Percentiles rank a stretch among this genome's conserved stretches.
These are phyloP conservation scores for Aphodius granarius DNA, from an alignment of 2,888 invertebrate species.

Conservation along the genomic window DNA sequence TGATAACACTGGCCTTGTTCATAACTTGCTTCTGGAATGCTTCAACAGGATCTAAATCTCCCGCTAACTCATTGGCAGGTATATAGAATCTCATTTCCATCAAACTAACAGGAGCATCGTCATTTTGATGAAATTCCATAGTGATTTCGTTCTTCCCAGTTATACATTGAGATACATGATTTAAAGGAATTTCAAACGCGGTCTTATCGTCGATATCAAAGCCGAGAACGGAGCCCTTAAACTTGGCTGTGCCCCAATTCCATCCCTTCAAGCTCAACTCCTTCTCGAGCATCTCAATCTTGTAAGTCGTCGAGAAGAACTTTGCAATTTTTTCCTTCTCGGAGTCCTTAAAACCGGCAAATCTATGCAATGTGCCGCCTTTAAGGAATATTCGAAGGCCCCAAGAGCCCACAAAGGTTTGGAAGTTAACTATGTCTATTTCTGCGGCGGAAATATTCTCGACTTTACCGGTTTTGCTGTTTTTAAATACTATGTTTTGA, in stretches of 20 bases:
- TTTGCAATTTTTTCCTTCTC: conserved; percentile 93
- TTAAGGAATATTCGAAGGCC: conserved; percentile 88
- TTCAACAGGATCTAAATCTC: conserved; percentile 91
- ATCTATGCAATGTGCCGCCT: conserved; percentile 87
- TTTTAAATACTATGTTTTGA: conserved; percentile 89
- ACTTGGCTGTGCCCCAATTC: conserved; percentile 98
- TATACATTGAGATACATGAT: conserved; percentile 93
- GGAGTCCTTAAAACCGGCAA: conserved; percentile 92
- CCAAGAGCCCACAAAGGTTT: conserved; percentile 88
- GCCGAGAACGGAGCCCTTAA: conserved; percentile 83
- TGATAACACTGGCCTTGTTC: conserved; percentile 96
- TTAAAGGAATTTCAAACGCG: conserved; percentile 94
- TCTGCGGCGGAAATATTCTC: conserved; percentile 85
- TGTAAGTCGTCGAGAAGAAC: conserved; percentile 82
- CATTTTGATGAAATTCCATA: conserved; percentile 97
- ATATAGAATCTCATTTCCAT: conserved; percentile 99
- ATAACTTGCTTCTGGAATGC: conserved; percentile 97
- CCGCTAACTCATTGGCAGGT: conserved; percentile 84
- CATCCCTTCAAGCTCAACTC: conserved; percentile 95
- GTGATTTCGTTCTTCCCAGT: conserved; percentile 98
- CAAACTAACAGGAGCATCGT: conserved; percentile 95
- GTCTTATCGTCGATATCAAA: conserved; percentile 82
- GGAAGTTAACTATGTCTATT: conserved; percentile 89
- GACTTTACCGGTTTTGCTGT: conserved; percentile 94
- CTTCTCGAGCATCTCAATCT: conserved; percentile 84